Evolutionary conservation across 2,797 vertebrate species (phyloP), one percentile per base, ranked within the genome.

Genomic region (Aphelocoma californica): DNA sequence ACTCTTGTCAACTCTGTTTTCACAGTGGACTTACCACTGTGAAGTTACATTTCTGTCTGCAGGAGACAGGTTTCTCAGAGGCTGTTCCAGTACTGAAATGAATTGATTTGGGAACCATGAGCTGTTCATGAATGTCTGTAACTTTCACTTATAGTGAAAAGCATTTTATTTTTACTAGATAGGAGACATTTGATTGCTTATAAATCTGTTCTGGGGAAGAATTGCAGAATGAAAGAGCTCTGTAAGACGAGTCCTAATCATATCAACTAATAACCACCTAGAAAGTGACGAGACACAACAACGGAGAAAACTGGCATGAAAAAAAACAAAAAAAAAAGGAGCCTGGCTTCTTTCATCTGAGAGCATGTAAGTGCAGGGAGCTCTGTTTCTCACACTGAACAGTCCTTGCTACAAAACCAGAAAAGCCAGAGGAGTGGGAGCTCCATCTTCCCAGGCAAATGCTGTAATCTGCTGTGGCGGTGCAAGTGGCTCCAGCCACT

Each of bases 21-120:
- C 80, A 91, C 85, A 88, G 56, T 65, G 57, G 53, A 81, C 28
- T 78, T 86, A 78, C 34, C 42, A 47, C 28, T 54, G 62, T 83
- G 69, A 95, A 71, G 73, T 86, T 92, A 91, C 62, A 88, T 31
- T 44, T 96, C 34, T 78, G 65, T 58, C 69, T 91, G 61, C 34
- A 56, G 54, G 70, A 92, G 54, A 91, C 57, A 86, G 69, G 16
- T 81, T 90, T 93, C 82, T 91, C 93, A 86, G 82, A 77, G 72
- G 25, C 47, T 83, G 57, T 90, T 95, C 42, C 82, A 92, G 61
- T 67, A 74, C 62, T 61, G 80, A 81, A 93, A 92, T 79, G 10
- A 96, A 95, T 91, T 74, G 64, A 77, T 94, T 89, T 90, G 83
- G 61, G 81, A 91, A 72, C 38, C 40, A n/a, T 67, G 80, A 91